Evolutionary conservation across 2,797 vertebrate genomes (phyloP).

Genomic region (Tinamus major): DNA sequence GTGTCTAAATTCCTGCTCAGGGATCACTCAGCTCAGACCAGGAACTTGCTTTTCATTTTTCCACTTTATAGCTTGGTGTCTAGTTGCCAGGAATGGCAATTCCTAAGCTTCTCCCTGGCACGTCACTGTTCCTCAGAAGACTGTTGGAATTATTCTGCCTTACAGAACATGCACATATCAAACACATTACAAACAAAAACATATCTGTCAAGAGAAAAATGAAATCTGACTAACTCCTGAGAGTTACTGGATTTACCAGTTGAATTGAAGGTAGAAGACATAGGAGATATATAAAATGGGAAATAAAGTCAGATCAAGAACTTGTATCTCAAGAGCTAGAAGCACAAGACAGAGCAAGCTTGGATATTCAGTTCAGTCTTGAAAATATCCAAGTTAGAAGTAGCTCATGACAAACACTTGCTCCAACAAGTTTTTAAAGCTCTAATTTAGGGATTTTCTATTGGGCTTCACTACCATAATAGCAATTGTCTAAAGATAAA

Average conservation of each 20-base stretch:
- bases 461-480: background rate
- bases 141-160: background rate
- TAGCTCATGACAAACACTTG: background rate
- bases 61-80: background rate
- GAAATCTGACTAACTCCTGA: background rate
- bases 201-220: background rate
- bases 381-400: accelerated
- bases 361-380: background rate
- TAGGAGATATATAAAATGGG: background rate
- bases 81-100: background rate
- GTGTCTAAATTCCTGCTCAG: background rate
- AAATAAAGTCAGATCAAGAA: background rate
- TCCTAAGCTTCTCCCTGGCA: background rate
- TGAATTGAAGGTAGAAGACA: background rate
- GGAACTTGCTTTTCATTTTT: background rate
- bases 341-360: background rate
- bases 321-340: background rate
- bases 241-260: background rate
- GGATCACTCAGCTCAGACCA: background rate
- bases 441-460: background rate
- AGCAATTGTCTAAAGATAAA: background rate
- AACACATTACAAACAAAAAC: background rate
- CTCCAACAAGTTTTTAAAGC: background rate
- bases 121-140: background rate
- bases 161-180: background rate